phyloP scores from a whole-genome alignment of 2,888 invertebrate genomes.

The Erynnis tages region DNA sequence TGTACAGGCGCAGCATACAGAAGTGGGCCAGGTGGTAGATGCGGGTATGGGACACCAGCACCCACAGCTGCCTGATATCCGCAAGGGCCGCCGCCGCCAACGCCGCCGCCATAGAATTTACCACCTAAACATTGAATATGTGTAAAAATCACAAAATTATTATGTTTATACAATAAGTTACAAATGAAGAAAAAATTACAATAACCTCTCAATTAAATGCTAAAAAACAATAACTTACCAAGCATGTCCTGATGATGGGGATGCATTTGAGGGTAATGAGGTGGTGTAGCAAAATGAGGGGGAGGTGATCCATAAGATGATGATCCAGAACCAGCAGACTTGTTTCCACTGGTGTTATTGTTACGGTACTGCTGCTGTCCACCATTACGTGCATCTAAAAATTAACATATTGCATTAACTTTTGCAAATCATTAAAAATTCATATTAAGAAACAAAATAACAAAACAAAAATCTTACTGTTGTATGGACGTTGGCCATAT shows the following conservation, averaged over 20 bases:
- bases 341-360: conserved; percentile 60
- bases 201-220: no score
- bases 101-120: conserved; percentile 88
- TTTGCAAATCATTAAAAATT: background rate
- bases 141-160: background rate
- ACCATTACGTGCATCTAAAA: conserved; percentile 60
- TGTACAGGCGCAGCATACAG: conserved; percentile 86
- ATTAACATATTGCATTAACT: background rate
- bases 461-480: conserved; percentile 49
- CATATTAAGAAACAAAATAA: background rate
- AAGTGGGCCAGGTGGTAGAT: conserved; percentile 79
- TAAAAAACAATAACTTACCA: conserved; percentile 50
- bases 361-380: conserved; percentile 72
- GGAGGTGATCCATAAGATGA: conserved; percentile 77
- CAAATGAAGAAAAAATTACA: no score
- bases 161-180: no score
- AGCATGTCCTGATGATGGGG: conserved; percentile 79
- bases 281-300: conserved; percentile 71
- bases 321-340: conserved; percentile 61
- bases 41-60: conserved; percentile 82
- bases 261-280: conserved; percentile 74
- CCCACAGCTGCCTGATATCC: conserved; percentile 86
- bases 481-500: conserved; percentile 71
- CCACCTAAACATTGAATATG: conserved; percentile 67
- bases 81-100: conserved; percentile 80